A percentile compares a stretch with the other conserved stretches of the same genome.
phyloP scores from a whole-genome alignment of 2,113 vertebrate species.

The Nestor notabilis region DNA sequence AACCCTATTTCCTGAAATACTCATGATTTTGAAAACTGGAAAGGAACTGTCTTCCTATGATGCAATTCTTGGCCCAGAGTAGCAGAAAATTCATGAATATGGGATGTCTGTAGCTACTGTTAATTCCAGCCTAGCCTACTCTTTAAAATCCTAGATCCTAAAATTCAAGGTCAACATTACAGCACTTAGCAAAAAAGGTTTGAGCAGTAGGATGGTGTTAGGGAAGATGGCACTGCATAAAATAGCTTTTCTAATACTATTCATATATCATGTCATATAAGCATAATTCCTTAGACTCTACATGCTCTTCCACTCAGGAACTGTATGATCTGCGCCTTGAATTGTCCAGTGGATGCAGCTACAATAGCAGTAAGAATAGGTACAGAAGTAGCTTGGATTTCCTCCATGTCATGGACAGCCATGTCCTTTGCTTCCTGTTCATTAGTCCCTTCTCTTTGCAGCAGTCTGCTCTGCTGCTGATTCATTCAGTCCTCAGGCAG shows the following conservation, averaged over 20 bases:
- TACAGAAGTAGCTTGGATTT: background rate
- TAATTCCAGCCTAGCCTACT: background rate
- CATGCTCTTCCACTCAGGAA: background rate
- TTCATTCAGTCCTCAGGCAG: slow-evolving; percentile 6
- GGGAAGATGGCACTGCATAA: background rate
- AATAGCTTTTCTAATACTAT: background rate
- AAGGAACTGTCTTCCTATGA: background rate
- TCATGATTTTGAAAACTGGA: background rate
- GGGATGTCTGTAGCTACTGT: background rate
- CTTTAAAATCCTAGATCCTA: background rate
- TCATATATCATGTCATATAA: background rate
- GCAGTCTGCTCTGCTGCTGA: slow-evolving; percentile 25
- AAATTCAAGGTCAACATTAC: background rate
- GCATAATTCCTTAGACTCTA: background rate
- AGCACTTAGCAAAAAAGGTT: background rate
- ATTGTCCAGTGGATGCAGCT: background rate
- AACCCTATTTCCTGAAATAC: background rate
- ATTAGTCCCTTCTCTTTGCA: background rate
- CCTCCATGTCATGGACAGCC: background rate
- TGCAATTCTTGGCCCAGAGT: background rate
- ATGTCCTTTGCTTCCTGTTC: background rate
- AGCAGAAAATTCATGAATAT: background rate
- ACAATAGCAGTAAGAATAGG: background rate
- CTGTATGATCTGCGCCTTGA: background rate
- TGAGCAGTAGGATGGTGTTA: background rate